Conservation (phyloP, 2,797 vertebrate species). For the Dipus sagitta region DNA sequence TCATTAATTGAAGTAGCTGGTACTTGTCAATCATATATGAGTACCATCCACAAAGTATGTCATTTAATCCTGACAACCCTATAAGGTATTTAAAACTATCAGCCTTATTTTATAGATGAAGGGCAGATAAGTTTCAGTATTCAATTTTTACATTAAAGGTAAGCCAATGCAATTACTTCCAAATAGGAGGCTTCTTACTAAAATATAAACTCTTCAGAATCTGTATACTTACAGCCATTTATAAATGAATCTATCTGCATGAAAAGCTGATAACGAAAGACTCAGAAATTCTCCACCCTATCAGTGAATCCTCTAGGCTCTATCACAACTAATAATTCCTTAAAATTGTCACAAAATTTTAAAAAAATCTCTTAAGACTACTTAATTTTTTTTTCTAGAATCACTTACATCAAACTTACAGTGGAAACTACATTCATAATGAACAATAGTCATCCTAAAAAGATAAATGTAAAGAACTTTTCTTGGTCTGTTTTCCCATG, state of each 20-base stretch:
- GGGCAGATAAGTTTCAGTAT: background rate
- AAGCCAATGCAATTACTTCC: constrained; percentile 16
- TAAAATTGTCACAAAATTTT: background rate
- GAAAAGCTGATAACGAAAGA: too few relatives aligned
- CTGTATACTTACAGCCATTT: too few relatives aligned
- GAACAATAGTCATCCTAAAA: constrained; percentile 12
- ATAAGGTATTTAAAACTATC: background rate
- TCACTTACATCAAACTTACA: background rate
- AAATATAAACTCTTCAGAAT: background rate
- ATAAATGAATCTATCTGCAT: too few relatives aligned
- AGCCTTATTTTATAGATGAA: background rate
- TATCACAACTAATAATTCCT: constrained; percentile 53
- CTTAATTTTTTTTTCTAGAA: constrained; percentile 33
- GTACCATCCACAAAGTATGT: background rate
- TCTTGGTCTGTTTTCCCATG: background rate
- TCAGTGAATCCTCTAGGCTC: constrained; percentile 7
- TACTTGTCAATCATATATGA: constrained; percentile 19
- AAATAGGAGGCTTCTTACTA: background rate
- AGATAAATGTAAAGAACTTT: constrained; percentile 47
- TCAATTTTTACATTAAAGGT: constrained; percentile 6
- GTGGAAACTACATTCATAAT: constrained; percentile 13
- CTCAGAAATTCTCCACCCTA: background rate
- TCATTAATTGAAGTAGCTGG: background rate
- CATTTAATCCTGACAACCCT: constrained; percentile 16
- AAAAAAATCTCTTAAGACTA: background rate